phyloP scores from a whole-genome alignment of 2,888 invertebrate species.

The Agrochola lota region DNA sequence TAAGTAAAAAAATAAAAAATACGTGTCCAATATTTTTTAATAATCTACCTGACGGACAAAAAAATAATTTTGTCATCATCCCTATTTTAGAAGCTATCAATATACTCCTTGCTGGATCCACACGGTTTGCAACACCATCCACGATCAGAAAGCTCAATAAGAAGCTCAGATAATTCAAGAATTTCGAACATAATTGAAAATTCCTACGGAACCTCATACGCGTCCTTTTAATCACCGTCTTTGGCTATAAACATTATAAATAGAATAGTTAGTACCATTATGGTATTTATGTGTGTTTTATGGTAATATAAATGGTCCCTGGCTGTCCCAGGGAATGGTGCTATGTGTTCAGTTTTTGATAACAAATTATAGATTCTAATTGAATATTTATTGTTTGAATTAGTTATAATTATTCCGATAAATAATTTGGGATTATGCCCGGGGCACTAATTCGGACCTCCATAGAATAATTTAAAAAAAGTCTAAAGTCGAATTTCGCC shows the following conservation, averaged over 20 bases:
- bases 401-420: slow-evolving; percentile 13
- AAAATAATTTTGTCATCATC: too few relatives aligned
- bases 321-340: slow-evolving; percentile 13
- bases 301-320: slow-evolving; percentile 60
- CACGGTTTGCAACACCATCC: neutral
- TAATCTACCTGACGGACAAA: too few relatives aligned
- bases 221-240: slow-evolving; percentile 32
- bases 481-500: neutral
- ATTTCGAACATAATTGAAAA: neutral
- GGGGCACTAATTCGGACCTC: neutral
- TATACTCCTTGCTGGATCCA: neutral
- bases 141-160: neutral
- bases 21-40: too few relatives aligned
- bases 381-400: slow-evolving; percentile 47
- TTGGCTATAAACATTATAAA: slow-evolving; percentile 44
- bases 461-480: too few relatives aligned
- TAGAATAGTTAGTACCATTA: slow-evolving; percentile 60
- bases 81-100: too few relatives aligned
- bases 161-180: too few relatives aligned
- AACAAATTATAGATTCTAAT: slow-evolving; percentile 56
- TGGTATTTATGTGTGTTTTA: slow-evolving; percentile 75
- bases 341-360: slow-evolving; percentile 36
- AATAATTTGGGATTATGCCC: neutral
- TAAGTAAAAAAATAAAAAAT: too few relatives aligned
- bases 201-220: slow-evolving; percentile 36